phyloP scores from a whole-genome alignment of 1,140 invertebrate species.

The Oppia nitens region DNA sequence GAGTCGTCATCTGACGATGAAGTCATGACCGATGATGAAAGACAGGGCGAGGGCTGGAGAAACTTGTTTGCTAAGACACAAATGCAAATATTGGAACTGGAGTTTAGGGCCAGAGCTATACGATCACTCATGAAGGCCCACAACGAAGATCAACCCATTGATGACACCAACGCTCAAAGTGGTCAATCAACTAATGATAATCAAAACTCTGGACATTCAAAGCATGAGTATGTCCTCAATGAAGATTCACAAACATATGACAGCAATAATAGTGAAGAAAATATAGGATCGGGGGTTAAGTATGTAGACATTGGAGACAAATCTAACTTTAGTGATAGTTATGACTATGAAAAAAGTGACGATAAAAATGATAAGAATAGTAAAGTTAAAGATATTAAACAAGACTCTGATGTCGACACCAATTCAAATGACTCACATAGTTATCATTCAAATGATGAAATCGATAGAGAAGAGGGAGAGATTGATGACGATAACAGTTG shows the following conservation, averaged over 20 bases:
- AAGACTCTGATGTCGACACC: too few relatives aligned
- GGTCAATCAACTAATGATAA: not conserved
- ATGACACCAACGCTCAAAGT: not conserved
- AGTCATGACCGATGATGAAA: not conserved
- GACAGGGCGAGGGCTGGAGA: not conserved
- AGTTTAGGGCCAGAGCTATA: constrained; percentile 13
- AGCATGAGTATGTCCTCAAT: not conserved
- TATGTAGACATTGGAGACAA: too few relatives aligned
- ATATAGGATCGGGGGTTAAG: too few relatives aligned
- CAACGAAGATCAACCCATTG: not conserved
- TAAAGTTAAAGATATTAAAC: too few relatives aligned
- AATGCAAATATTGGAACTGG: constrained; percentile 14
- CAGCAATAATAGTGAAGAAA: not conserved
- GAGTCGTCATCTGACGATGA: not conserved
- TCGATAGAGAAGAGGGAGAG: too few relatives aligned
- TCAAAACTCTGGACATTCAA: not conserved
- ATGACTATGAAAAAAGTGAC: too few relatives aligned
- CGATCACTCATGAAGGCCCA: constrained; percentile 16
- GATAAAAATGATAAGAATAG: too few relatives aligned
- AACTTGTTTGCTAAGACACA: not conserved
- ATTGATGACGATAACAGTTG: too few relatives aligned
- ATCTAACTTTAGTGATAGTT: too few relatives aligned
- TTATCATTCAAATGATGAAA: too few relatives aligned
- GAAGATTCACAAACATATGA: not conserved
- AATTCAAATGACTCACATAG: too few relatives aligned